A percentile compares a stretch with the other conserved stretches of the same genome.
phyloP scores from a whole-genome alignment of 2,113 vertebrate genomes.

The Uria lomvia region DNA sequence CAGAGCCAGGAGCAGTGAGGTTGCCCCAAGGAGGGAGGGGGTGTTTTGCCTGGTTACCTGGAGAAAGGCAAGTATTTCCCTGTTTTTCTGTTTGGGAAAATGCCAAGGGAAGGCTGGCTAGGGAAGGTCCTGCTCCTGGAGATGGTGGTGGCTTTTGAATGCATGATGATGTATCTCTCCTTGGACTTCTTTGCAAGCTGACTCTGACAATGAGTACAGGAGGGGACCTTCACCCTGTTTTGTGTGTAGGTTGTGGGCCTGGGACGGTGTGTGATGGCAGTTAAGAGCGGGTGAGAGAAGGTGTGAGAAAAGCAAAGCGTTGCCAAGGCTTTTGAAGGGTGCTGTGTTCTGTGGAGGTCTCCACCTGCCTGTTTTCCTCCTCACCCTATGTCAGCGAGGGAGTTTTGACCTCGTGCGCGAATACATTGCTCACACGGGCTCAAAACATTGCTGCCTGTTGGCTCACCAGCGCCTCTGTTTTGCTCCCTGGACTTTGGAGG shows the following conservation, averaged over 20 bases:
- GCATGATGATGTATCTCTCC: fast-evolving
- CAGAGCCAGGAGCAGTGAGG: not conserved
- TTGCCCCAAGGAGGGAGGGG: not conserved
- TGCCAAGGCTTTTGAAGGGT: not conserved
- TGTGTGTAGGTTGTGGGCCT: not conserved
- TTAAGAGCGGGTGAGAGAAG: not conserved
- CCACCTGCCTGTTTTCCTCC: not conserved
- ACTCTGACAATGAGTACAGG: not conserved
- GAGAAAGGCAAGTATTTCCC: not conserved
- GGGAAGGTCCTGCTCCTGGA: not conserved
- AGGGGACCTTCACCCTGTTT: not conserved
- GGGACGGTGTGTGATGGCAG: not conserved
- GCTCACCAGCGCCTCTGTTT: not conserved
- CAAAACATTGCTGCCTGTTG: not conserved
- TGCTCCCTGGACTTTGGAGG: not conserved
- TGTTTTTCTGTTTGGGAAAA: not conserved
- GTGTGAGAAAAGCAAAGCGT: not conserved
- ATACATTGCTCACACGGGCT: not conserved
- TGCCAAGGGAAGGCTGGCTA: not conserved
- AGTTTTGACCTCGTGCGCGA: not conserved
- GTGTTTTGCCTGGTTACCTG: not conserved
- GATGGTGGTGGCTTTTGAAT: not conserved
- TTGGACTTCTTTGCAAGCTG: not conserved
- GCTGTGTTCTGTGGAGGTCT: not conserved
- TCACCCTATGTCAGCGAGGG: not conserved